These are phyloP conservation scores for Pachyramphus minor DNA, from an alignment of 2,113 vertebrate species.

Conservation along the genomic window DNA sequence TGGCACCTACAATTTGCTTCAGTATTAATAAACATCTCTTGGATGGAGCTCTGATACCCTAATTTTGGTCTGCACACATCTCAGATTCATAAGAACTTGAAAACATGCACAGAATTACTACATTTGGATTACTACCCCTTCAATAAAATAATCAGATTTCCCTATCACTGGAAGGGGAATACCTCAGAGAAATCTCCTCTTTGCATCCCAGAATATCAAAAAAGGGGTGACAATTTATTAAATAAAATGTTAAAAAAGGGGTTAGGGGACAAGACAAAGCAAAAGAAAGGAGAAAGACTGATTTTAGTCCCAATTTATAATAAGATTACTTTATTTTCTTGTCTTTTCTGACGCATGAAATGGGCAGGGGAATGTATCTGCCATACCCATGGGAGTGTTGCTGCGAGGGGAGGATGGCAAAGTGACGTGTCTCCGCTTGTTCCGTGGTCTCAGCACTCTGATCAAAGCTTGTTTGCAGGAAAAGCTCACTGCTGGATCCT, in stretches of 20 bases:
- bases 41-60: background rate
- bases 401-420: constrained; percentile 95
- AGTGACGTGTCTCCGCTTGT: constrained; percentile 93
- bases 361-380: background rate
- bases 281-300: background rate
- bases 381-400: constrained; percentile 95
- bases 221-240: background rate
- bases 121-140: background rate
- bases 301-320: background rate
- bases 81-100: background rate
- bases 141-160: background rate
- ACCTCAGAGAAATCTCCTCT: background rate
- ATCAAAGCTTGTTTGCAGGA: constrained; percentile 98
- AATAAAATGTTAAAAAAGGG: background rate
- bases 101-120: background rate
- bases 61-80: background rate
- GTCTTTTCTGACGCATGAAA: background rate
- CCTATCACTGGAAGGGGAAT: background rate
- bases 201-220: background rate
- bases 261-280: background rate
- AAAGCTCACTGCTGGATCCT: constrained; percentile 97
- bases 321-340: background rate
- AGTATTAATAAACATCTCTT: background rate
- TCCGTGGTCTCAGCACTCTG: constrained; percentile 92
- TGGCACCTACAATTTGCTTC: background rate